These are phyloP conservation scores for Rhopalosiphum nymphaeae DNA, from an alignment of 2,888 invertebrate species.

Conservation along the genomic window DNA sequence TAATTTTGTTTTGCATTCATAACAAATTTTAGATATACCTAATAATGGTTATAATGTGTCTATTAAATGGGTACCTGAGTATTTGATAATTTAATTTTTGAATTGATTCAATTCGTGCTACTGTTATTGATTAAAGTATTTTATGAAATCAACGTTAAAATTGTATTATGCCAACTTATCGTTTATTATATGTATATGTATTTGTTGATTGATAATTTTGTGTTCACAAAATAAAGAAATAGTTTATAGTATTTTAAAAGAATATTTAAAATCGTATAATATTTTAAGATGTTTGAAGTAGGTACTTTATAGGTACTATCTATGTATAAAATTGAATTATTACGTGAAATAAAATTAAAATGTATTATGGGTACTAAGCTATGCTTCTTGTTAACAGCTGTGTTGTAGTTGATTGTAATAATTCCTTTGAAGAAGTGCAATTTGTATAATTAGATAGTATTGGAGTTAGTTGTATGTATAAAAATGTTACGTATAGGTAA, in stretches of 20 bases:
- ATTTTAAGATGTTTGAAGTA: not conserved
- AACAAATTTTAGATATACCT: not conserved
- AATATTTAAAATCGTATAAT: not conserved
- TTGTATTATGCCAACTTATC: not conserved
- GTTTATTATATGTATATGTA: not conserved
- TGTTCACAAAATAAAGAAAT: no score
- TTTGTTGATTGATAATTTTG: not conserved
- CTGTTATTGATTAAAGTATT: not conserved
- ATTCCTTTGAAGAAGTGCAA: not conserved
- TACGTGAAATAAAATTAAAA: not conserved
- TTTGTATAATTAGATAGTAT: not conserved
- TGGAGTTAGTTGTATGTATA: not conserved
- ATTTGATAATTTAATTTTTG: not conserved
- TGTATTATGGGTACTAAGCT: not conserved
- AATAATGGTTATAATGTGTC: not conserved
- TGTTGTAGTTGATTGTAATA: not conserved
- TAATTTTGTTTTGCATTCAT: not conserved
- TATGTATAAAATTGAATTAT: not conserved
- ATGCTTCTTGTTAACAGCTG: not conserved
- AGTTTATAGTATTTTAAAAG: not conserved
- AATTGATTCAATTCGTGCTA: not conserved
- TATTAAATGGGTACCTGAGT: not conserved
- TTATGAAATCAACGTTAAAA: not conserved
- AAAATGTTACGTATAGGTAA: not conserved
- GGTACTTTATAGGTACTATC: not conserved